These are phyloP conservation scores for Amphiduros pacificus DNA, from an alignment of 2,888 invertebrate genomes.

Conservation along the genomic window DNA sequence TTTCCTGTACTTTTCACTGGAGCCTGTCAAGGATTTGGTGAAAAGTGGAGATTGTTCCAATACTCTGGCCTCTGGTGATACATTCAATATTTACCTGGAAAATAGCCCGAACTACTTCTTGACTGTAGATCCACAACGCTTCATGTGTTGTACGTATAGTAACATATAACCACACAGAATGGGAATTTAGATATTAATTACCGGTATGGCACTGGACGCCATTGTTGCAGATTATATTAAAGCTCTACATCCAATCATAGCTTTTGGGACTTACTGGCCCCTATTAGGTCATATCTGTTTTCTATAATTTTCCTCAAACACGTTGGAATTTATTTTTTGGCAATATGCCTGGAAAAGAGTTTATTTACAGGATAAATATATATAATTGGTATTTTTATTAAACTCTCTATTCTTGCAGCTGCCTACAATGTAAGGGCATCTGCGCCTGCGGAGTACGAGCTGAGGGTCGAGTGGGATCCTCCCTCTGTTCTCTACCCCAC, in stretches of 20 bases:
- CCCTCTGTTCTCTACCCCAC: constrained; percentile 17
- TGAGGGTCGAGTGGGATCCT: constrained; percentile 33
- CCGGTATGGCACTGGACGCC: no score
- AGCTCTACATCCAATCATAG: no score
- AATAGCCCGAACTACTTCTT: constrained; percentile 23
- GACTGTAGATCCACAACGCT: constrained; percentile 17
- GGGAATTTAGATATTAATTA: no score
- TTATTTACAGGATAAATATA: no score
- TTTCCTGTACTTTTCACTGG: constrained; percentile 28
- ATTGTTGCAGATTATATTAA: no score
- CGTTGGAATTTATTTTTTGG: no score
- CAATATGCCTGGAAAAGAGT: no score
- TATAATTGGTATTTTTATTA: no score
- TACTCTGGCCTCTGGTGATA: constrained; percentile 20
- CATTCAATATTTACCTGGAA: constrained; percentile 15
- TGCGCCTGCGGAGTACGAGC: constrained; percentile 32
- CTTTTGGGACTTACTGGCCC: no score
- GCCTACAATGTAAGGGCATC: constrained; percentile 32
- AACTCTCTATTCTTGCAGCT: constrained; percentile 23
- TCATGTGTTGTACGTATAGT: constrained; percentile 34
- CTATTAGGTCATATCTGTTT: no score
- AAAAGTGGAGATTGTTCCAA: constrained; percentile 28
- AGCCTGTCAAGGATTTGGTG: constrained; percentile 15
- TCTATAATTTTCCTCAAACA: no score
- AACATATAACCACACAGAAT: no score